Percentiles rank a stretch among this genome's conserved stretches.
Conservation (phyloP, 2,888 invertebrate species). For the Lamellibrachia satsuma region DNA sequence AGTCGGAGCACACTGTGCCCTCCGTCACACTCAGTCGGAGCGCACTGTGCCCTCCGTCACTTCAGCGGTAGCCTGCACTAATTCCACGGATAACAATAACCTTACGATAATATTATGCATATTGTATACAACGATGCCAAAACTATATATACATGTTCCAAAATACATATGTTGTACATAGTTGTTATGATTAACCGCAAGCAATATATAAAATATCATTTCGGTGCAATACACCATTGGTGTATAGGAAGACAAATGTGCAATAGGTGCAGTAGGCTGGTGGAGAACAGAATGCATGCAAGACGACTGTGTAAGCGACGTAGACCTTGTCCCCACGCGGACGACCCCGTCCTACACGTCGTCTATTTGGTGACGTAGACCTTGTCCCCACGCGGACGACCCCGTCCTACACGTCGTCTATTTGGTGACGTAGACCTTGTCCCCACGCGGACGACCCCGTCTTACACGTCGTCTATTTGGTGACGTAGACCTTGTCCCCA, state of each 20-base stretch:
- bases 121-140: neutral
- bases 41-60: neutral
- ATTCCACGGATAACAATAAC: neutral
- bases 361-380: neutral
- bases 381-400: neutral
- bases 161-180: neutral
- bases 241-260: neutral
- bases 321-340: neutral
- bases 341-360: neutral
- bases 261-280: neutral
- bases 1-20: too few relatives aligned
- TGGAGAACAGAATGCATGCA: neutral
- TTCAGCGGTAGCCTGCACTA: neutral
- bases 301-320: neutral
- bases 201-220: neutral
- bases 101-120: neutral
- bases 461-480: neutral
- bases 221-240: neutral
- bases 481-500: neutral
- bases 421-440: neutral
- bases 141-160: neutral
- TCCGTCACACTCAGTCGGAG: too few relatives aligned
- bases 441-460: neutral
- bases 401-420: neutral
- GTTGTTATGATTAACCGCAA: neutral